Evolutionary conservation across 2,113 vertebrate species (phyloP).

Genomic region (Sula dactylatra): DNA sequence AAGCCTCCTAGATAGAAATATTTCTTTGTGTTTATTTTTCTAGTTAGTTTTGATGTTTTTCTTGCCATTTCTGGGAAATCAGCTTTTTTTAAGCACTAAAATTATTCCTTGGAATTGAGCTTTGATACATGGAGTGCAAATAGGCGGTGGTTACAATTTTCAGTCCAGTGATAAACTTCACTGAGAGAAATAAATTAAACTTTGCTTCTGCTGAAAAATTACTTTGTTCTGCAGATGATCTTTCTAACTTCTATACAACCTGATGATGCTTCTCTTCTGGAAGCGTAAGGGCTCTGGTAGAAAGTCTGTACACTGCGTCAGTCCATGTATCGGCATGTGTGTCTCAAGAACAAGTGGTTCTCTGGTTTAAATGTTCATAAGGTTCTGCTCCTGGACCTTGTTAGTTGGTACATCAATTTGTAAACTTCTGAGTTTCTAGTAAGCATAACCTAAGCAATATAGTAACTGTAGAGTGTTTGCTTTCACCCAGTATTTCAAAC

Average conservation of each 20-base stretch:
- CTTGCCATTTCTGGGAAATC: background rate
- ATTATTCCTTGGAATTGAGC: background rate
- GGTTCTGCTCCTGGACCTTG: background rate
- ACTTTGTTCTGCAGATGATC: background rate
- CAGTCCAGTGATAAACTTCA: background rate
- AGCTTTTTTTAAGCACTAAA: background rate
- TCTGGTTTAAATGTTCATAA: background rate
- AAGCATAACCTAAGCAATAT: background rate
- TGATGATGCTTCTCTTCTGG: background rate
- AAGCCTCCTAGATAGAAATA: background rate
- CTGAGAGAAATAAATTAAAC: background rate
- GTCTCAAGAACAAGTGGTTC: background rate
- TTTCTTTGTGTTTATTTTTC: background rate
- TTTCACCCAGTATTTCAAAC: background rate
- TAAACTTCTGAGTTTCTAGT: background rate
- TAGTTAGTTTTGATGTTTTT: background rate
- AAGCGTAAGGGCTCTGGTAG: background rate
- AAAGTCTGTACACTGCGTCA: background rate
- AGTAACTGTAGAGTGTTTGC: background rate
- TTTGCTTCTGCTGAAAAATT: background rate
- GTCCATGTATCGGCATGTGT: fast-evolving
- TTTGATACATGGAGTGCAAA: background rate
- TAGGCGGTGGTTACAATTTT: background rate
- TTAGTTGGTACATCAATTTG: background rate
- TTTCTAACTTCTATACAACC: background rate